A percentile compares a stretch with the other conserved stretches of the same genome.
Evolutionary conservation across 2,888 invertebrate species (phyloP).

Genomic region (Eulithis testata): DNA sequence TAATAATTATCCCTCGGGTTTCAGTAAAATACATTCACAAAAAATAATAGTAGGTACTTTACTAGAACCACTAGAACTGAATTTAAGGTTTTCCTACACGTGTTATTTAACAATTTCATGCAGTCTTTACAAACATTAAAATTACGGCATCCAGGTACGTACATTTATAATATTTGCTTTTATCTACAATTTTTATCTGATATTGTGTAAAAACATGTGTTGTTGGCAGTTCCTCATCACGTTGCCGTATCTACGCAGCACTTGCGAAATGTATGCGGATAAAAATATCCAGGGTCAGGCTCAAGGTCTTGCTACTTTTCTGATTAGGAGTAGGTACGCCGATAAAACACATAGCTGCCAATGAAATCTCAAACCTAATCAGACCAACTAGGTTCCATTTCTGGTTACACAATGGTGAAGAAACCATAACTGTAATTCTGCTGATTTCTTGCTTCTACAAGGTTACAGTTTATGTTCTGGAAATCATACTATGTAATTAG

Average conservation of each 20-base stretch:
- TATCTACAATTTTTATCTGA: constrained; percentile 56
- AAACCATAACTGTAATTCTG: constrained; percentile 76
- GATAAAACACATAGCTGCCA: constrained; percentile 61
- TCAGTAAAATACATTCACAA: not conserved
- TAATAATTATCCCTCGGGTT: no score
- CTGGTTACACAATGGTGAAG: constrained; percentile 51
- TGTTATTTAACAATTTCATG: constrained; percentile 21
- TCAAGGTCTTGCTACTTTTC: constrained; percentile 80
- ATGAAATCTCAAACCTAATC: constrained; percentile 57
- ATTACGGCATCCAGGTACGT: constrained; percentile 28
- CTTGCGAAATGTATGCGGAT: constrained; percentile 80
- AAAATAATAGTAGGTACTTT: not conserved
- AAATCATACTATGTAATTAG: constrained; percentile 48
- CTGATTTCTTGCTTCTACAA: constrained; percentile 74
- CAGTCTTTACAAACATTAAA: constrained; percentile 28
- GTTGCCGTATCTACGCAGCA: constrained; percentile 64
- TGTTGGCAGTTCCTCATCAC: constrained; percentile 61
- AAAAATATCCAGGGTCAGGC: constrained; percentile 83
- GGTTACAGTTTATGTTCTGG: constrained; percentile 64
- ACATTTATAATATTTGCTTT: constrained; percentile 38
- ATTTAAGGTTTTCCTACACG: constrained; percentile 7
- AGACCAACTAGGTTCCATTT: constrained; percentile 54
- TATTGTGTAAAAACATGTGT: constrained; percentile 51
- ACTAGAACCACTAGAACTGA: not conserved
- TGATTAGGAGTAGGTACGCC: constrained; percentile 73